Conservation (phyloP, 2,797 vertebrate genomes). For the Periparus ater region DNA sequence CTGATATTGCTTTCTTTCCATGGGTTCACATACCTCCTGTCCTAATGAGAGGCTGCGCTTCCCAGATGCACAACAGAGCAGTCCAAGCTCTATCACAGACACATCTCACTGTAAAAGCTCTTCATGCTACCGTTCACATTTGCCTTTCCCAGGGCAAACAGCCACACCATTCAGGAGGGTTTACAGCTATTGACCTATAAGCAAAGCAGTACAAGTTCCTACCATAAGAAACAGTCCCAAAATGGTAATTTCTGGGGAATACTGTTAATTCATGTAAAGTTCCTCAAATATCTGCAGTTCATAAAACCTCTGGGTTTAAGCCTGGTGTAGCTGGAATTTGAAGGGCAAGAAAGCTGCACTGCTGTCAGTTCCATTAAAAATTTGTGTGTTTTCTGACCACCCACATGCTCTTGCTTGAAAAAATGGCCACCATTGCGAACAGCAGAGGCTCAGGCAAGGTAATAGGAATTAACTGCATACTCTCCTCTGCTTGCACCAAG, state of each 20-base stretch:
- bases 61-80: accelerated
- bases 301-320: background rate
- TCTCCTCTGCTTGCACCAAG: background rate
- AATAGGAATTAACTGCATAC: background rate
- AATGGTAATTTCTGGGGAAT: background rate
- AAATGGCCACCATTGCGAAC: accelerated
- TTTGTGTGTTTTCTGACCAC: background rate
- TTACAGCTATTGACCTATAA: background rate
- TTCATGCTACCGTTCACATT: accelerated
- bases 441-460: background rate
- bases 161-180: background rate
- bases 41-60: background rate
- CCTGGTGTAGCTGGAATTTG: accelerated
- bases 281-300: background rate
- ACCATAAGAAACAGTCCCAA: background rate
- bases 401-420: background rate
- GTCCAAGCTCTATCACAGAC: background rate
- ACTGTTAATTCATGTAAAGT: background rate
- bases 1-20: background rate
- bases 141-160: background rate
- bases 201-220: background rate
- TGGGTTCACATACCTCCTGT: accelerated
- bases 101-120: background rate
- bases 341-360: background rate
- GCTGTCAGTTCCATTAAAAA: background rate